These are phyloP conservation scores for Hymenopus coronatus DNA, from an alignment of 2,888 invertebrate genomes.

Conservation along the genomic window DNA sequence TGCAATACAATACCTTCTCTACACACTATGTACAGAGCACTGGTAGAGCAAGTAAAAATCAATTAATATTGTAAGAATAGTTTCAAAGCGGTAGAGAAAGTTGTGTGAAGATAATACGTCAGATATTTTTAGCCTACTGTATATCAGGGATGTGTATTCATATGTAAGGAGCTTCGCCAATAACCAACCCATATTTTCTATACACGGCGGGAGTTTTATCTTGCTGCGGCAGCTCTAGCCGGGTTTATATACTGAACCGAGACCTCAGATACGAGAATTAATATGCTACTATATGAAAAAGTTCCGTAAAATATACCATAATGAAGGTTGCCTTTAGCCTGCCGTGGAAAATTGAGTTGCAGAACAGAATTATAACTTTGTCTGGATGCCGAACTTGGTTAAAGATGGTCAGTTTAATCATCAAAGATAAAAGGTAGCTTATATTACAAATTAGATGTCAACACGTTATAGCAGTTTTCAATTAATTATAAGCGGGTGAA, in stretches of 20 bases:
- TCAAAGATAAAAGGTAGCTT: neutral
- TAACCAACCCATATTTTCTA: neutral
- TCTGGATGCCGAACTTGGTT: neutral
- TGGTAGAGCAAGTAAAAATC: too few species aligned
- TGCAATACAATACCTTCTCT: too few species aligned
- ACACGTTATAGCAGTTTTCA: neutral
- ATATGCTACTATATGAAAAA: neutral
- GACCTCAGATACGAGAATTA: neutral
- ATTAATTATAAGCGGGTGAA: neutral
- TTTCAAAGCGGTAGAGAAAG: too few species aligned
- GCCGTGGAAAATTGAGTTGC: neutral
- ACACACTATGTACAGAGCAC: too few species aligned
- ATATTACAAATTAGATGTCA: neutral
- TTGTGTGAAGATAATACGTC: too few species aligned
- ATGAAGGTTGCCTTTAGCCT: neutral
- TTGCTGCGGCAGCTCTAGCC: neutral
- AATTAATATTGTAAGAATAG: too few species aligned
- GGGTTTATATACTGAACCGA: neutral
- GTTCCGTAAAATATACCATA: too few species aligned
- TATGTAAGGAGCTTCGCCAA: neutral
- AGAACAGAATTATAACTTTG: neutral
- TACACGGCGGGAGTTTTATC: neutral
- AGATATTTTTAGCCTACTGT: neutral
- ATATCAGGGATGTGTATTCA: neutral
- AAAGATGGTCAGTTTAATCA: neutral